Evolutionary conservation across 2,797 vertebrate genomes (phyloP).

Genomic region (Sebastes hubbsi): DNA sequence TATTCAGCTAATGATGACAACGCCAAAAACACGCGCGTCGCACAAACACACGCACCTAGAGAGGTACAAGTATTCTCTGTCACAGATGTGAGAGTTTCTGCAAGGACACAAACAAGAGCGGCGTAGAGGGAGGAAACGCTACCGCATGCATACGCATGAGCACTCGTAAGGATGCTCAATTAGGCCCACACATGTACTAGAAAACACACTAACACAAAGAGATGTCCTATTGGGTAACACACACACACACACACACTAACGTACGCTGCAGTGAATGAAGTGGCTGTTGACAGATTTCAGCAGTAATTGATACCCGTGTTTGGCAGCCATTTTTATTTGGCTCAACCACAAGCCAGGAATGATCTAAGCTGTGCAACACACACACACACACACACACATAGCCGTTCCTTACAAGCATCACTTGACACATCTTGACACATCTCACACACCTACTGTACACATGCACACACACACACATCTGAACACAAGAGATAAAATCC

Average conservation of each 20-base stretch:
- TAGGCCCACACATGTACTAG: conserved; percentile 29
- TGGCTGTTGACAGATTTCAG: conserved; percentile 70
- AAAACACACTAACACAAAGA: conserved; percentile 34
- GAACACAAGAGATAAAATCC: conserved; percentile 41
- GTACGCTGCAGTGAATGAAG: conserved; percentile 33
- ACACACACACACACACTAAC: neutral
- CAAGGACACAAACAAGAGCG: conserved; percentile 18
- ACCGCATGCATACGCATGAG: conserved; percentile 10
- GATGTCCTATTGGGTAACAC: conserved; percentile 7
- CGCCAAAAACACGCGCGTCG: neutral
- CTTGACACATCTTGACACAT: conserved; percentile 57
- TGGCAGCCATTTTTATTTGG: conserved; percentile 71
- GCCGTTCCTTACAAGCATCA: conserved; percentile 38
- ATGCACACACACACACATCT: conserved; percentile 7
- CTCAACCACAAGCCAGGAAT: conserved; percentile 48
- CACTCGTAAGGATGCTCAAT: conserved; percentile 33
- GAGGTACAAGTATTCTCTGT: neutral
- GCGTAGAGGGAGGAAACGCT: neutral
- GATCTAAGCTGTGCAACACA: conserved; percentile 37
- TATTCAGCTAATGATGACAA: conserved; percentile 68
- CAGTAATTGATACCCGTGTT: conserved; percentile 68
- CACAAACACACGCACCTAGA: neutral
- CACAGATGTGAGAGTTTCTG: neutral
- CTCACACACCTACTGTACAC: neutral
- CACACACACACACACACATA: neutral